Base-by-base conservation (phyloP, 2,797 vertebrate species). In the Poeciliopsis gracilis region DNA sequence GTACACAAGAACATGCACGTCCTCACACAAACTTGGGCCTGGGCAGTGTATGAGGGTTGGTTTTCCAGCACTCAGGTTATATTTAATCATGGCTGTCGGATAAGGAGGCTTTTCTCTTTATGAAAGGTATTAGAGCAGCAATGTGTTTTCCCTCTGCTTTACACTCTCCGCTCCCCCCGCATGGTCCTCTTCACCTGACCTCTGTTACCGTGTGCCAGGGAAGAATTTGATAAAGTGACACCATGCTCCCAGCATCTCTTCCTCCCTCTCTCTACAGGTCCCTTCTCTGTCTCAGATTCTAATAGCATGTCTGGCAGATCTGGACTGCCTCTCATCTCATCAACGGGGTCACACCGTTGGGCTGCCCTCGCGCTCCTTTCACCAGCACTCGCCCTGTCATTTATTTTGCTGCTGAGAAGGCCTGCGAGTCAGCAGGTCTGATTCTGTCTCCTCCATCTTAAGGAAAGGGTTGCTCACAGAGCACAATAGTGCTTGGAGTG, bases 201-300 rank as follows among this genome's bases (percentile, higher is more conserved):
- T 92, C 92, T 92, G 91, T 91, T 94, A 93, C 92, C 89, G 77
- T 89, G 90, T 89, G 90, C 93, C 91, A 87, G 92, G 90, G 84
- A 91, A 91, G 93, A 94, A 95, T 95, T 94, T 94, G 93, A 95
- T 96, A 92, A 94, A 93, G 94, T 95, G 93, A 94, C 93, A 92
- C 81, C 36, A 36, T 80, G 82, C 75, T 86, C 79, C 84, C 84
- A 28, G 86, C 84, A 82, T 88, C 90, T 89, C 81, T 73, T 77
- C 77, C 82, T 82, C 79, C 79, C 83, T 88, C 84, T 84, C 82
- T 77, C 53, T 47, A 51, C 84, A 86, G 88, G 88, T 92, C 82
- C 86, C 85, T 80, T 87, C 86, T 80, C 85, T 83, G 86, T 88
- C 90, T 88, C 79, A 59, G 87, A 87, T 89, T 91, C 89, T 93